Conservation (phyloP, 2,113 vertebrate species). For the Scopus umbretta region DNA sequence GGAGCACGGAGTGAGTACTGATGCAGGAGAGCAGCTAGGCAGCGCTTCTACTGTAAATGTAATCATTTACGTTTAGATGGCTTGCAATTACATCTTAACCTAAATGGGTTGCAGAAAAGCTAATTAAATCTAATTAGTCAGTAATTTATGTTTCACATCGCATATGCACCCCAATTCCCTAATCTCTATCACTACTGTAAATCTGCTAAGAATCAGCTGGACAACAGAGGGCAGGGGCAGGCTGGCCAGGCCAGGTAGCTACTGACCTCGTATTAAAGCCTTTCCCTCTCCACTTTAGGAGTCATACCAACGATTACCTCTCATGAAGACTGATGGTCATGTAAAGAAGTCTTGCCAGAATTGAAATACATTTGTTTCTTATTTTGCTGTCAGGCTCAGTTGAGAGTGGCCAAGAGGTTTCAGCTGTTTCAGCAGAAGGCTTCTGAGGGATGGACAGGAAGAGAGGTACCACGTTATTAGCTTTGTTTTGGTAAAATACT, state of each 20-base stretch:
- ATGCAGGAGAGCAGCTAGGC: background rate
- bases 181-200: background rate
- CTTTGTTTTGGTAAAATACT: background rate
- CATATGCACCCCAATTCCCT: background rate
- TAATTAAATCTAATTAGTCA: background rate
- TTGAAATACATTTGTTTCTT: background rate
- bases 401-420: background rate
- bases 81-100: background rate
- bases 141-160: background rate
- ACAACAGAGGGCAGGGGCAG: background rate
- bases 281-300: background rate
- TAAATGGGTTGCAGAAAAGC: background rate
- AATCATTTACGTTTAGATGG: background rate
- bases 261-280: accelerated
- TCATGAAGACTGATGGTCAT: background rate
- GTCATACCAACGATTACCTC: background rate
- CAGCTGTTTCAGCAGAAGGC: background rate
- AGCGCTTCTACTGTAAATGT: background rate
- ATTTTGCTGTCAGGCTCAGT: background rate
- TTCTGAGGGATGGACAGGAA: background rate
- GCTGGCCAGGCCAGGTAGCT: background rate
- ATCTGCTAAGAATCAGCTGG: background rate
- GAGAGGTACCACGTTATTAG: too few relatives aligned
- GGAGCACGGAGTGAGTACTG: background rate
- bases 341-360: background rate